Base-by-base conservation (phyloP, 30 jellyfish, hydroid and myxozoan species). In the Catostylus mosaicus region DNA sequence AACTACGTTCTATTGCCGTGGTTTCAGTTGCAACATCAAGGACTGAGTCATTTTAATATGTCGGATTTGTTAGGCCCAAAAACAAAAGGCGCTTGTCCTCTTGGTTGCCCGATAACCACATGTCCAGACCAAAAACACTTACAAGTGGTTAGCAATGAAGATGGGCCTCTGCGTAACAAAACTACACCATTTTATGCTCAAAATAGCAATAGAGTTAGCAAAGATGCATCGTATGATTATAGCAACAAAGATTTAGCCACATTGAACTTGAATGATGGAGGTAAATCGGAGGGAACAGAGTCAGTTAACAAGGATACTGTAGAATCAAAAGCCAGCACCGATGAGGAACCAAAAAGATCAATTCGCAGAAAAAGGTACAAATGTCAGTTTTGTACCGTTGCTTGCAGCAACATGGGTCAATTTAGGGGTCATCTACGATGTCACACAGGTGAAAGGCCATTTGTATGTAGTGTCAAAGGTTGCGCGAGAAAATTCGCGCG, bases 361-460 rank as follows among this genome's bases (percentile, higher is more conserved):
- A 27, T 3, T 27, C 63, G 75, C 19, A 66, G 47, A 29, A 83
- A 83, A 27, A 73, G 57, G 66, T 80, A 73, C 75, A 22, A 38
- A 37, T 86, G 96, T 36, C 90, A 90, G 33, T 51, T 66, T 36
- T 86, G 96, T 38, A 30, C 56, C 1, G 77, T 86, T 2, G 30
- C 90, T 1, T 86, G 96, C 47, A 77, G 90, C 74, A 86, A 86
- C 73, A 83, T 77, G 65, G 96, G 96, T 11, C 96, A 86, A 23
- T 47, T 86, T n/a, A 65, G 96, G 56, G 90, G 96, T 6, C 96
- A 86, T 59, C 62, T 86, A 23, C 45, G 96, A 16, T 70, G 78
- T 29, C 96, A 86, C 77, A 86, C 96, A 1, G 96, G 96, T 2
- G 96, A 86, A 75, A 70, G 89, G 45, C 96, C 96, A 7, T 78